Evolutionary conservation across 2,113 vertebrate species (phyloP), one percentile per base, ranked within the genome.

Genomic region (Neodontobutis hainanensis): DNA sequence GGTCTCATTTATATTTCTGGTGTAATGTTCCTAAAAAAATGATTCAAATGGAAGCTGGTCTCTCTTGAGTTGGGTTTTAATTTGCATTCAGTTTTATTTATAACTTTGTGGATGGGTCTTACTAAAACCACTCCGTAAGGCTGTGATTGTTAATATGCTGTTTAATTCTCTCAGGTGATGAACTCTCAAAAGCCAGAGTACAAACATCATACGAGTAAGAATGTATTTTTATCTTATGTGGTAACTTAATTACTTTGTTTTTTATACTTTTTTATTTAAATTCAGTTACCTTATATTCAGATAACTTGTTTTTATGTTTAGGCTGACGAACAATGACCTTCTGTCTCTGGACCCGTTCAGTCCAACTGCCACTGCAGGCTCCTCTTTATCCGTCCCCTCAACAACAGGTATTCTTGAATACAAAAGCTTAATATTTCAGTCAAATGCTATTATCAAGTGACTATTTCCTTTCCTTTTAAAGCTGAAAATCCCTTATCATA

Each of bases 281-380:
- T 51, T 2, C n/a, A 12, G 16, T 4, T 11, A 55, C 8, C 3
- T 32, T 15, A 61, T 2, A 7, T 4, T 27, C 8, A 5, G 48
- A 2, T 40, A 68, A 34, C 14, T 10, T 65, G 45, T 55, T 15
- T 55, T 48, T 6, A 77, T 43, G 38, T 2, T 40, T 85, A 98
- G 94, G 73, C 92, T 94, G 87, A 92, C 90, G 16, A 95, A 90
- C 90, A 96, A 87, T 73, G 96, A 98, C 77, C 93, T 99, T 34
- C 90, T 98, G 63, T 96, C 95, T 68, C 92, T 96, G 94, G 97
- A 99, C 83, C 95, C 96, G 1, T 95, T 97, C 72, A 90, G 92
- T 72, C 92, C 94, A 35, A 90, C 94, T 63, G 78, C 92, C 9
- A 90, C 93, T 15, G 88, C 94, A 8, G 90, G 90, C 44, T 93